A percentile compares a stretch with the other conserved stretches of the same genome.
These are phyloP conservation scores for Pantherophis vulpinus DNA, from an alignment of 2,797 vertebrate species.

Conservation along the genomic window DNA sequence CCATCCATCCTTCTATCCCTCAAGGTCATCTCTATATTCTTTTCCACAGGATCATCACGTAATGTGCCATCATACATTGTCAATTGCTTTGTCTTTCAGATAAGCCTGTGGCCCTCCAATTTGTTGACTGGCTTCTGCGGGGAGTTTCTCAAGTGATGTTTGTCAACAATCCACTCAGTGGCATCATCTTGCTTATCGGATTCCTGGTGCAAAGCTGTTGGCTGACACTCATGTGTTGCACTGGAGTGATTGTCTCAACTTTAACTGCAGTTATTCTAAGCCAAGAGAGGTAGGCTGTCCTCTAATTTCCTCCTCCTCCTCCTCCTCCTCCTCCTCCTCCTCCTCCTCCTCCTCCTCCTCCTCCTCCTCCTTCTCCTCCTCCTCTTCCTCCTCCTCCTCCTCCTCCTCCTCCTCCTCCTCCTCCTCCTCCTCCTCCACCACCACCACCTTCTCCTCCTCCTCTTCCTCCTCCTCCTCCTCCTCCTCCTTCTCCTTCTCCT, in stretches of 20 bases:
- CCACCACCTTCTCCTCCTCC: too few species aligned
- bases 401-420: not conserved
- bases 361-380: not conserved
- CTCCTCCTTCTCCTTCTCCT: not conserved
- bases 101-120: conserved; percentile 81
- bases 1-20: too few species aligned
- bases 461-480: not conserved
- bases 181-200: conserved; percentile 83
- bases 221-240: conserved; percentile 88
- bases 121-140: conserved; percentile 89
- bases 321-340: not conserved
- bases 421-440: not conserved
- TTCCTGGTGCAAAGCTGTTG: conserved; percentile 92
- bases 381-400: not conserved
- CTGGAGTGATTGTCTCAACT: conserved; percentile 85
- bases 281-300: conserved; percentile 82
- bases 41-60: not conserved
- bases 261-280: conserved; percentile 85
- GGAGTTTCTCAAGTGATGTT: conserved; percentile 95
- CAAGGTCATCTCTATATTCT: not conserved
- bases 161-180: conserved; percentile 92
- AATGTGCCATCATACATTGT: not conserved
- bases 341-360: not conserved
- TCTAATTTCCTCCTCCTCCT: not conserved
- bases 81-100: conserved; percentile 71